Evolutionary conservation across 2,888 invertebrate genomes (phyloP).

Genomic region (Diarsia dahlii): DNA sequence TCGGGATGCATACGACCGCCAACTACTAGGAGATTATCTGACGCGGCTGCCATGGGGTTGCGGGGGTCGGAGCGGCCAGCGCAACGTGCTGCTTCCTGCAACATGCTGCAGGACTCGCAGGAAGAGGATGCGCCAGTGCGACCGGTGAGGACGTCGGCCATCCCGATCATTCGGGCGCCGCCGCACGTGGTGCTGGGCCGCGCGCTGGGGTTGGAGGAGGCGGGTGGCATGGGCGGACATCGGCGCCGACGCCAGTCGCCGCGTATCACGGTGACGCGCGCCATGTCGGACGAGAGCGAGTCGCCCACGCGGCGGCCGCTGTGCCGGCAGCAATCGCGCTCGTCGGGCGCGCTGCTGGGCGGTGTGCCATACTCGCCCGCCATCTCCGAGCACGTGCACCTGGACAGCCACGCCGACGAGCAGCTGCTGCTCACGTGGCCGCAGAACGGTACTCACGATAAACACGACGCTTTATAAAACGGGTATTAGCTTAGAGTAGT

Average conservation of each 20-base stretch:
- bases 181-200: conserved; percentile 92
- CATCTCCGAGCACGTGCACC: conserved; percentile 78
- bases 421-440: conserved; percentile 91
- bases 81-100: conserved; percentile 92
- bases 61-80: conserved; percentile 86
- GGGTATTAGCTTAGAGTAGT: conserved; percentile 79
- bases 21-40: conserved; percentile 84
- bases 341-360: conserved; percentile 87
- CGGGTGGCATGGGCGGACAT: conserved; percentile 75
- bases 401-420: conserved; percentile 85
- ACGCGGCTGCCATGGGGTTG: conserved; percentile 86
- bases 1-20: conserved; percentile 86
- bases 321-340: conserved; percentile 88
- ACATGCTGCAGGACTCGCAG: conserved; percentile 92
- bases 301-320: conserved; percentile 88
- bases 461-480: conserved; percentile 86
- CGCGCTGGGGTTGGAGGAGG: conserved; percentile 90
- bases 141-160: conserved; percentile 81
- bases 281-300: conserved; percentile 94
- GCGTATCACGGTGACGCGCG: conserved; percentile 93
- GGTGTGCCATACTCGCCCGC: conserved; percentile 88
- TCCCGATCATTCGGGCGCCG: conserved; percentile 88
- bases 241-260: conserved; percentile 91
- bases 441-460: conserved; percentile 76
- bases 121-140: conserved; percentile 81